Percentiles rank a stretch among this genome's conserved stretches.
Conservation (phyloP, 2,113 vertebrate species). For the Mus pahari region DNA sequence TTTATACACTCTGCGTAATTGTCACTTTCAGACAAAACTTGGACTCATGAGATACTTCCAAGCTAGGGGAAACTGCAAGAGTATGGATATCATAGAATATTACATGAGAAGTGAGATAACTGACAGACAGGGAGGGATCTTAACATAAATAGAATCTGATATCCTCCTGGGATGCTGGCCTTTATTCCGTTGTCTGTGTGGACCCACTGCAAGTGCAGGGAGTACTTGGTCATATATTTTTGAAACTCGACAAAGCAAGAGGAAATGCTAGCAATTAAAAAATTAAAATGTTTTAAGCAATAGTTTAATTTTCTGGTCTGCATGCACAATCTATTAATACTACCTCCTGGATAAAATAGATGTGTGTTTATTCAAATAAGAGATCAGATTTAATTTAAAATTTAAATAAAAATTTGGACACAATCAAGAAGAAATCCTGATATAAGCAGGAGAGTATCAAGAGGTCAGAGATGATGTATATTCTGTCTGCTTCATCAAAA, state of each 20-base stretch:
- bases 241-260: not conserved
- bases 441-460: constrained; percentile 19
- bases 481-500: constrained; percentile 43
- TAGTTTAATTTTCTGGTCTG: not conserved
- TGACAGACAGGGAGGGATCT: not conserved
- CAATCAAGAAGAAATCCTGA: constrained; percentile 53
- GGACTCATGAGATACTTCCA: not conserved
- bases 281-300: not conserved
- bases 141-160: not conserved
- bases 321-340: constrained; percentile 62
- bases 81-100: not conserved
- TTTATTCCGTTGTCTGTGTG: not conserved
- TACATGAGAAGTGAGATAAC: not conserved
- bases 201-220: not conserved
- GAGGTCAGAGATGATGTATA: constrained; percentile 46
- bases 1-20: not conserved
- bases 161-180: not conserved
- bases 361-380: constrained; percentile 66
- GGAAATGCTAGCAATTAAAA: not conserved
- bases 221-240: not conserved
- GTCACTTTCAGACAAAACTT: not conserved
- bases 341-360: constrained; percentile 56
- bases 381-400: constrained; percentile 76
- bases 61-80: not conserved
- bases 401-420: constrained; percentile 73